phyloP scores from a whole-genome alignment of 2,888 invertebrate species.

The Oeneis ivallda region DNA sequence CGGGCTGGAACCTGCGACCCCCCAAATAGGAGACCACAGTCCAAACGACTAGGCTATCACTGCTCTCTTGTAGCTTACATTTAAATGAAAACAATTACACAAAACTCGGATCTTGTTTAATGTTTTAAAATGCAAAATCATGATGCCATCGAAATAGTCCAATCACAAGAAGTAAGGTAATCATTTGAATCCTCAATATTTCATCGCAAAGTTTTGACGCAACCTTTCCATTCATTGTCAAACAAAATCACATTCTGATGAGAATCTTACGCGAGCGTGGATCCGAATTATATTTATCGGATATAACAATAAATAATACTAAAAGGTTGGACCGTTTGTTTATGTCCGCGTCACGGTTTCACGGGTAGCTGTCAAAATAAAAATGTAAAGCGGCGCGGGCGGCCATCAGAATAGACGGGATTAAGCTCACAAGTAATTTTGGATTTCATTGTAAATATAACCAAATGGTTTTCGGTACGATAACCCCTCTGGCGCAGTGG shows the following conservation, averaged over 20 bases:
- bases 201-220: conserved; percentile 16
- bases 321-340: conserved; percentile 22
- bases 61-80: no score
- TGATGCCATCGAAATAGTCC: not conserved
- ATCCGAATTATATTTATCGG: conserved; percentile 20
- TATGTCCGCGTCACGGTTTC: conserved; percentile 13
- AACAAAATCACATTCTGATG: conserved; percentile 16
- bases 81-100: no score
- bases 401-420: conserved; percentile 1
- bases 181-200: not conserved
- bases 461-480: not conserved
- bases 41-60: no score
- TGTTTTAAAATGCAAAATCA: no score
- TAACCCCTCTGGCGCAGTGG: not conserved
- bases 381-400: conserved; percentile 16
- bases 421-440: conserved; percentile 2
- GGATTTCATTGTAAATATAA: conserved; percentile 3
- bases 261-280: conserved; percentile 17
- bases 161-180: not conserved
- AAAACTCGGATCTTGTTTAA: no score
- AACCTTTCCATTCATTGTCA: conserved; percentile 5
- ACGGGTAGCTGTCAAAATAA: conserved; percentile 24
- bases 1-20: no score
- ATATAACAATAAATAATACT: conserved; percentile 21
- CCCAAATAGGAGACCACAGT: no score